A percentile compares a stretch with the other conserved stretches of the same genome.
Conservation (phyloP, 2,888 invertebrate species). For the Pammene aurita region DNA sequence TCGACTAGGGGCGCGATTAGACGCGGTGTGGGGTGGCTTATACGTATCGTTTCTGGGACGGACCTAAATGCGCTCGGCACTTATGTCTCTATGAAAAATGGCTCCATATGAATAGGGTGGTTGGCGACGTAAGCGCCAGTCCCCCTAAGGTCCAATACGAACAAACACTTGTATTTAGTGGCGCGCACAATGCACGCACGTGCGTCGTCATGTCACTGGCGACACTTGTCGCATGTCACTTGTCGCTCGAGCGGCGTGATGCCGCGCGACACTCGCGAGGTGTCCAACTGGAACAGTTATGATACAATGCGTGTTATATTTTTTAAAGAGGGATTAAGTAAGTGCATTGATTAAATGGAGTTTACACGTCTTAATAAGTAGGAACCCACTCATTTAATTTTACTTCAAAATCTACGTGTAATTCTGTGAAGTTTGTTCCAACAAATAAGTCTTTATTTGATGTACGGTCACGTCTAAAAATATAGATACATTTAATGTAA, state of each 20-base stretch:
- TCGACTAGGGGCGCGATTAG: constrained; percentile 55
- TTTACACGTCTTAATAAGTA: not conserved
- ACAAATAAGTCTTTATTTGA: too few species aligned
- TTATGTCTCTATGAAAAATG: not conserved
- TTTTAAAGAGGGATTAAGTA: constrained; percentile 12
- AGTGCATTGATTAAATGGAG: not conserved
- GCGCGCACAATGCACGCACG: constrained; percentile 38
- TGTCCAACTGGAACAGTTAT: constrained; percentile 13
- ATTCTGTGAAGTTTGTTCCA: too few species aligned
- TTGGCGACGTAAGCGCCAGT: constrained; percentile 7
- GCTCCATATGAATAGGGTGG: not conserved
- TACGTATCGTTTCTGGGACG: not conserved
- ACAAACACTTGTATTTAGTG: too few species aligned
- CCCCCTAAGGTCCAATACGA: not conserved
- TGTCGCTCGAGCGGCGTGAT: constrained; percentile 20
- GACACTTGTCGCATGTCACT: constrained; percentile 32
- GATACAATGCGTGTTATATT: constrained; percentile 10
- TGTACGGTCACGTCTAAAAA: too few species aligned
- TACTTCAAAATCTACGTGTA: too few species aligned
- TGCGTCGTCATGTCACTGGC: constrained; percentile 12
- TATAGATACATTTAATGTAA: too few species aligned
- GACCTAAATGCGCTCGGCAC: not conserved
- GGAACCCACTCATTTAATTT: too few species aligned
- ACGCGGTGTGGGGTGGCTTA: constrained; percentile 48
- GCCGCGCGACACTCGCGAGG: constrained; percentile 18